Conservation (phyloP, 2,888 invertebrate genomes). For the Fragum fragum region DNA sequence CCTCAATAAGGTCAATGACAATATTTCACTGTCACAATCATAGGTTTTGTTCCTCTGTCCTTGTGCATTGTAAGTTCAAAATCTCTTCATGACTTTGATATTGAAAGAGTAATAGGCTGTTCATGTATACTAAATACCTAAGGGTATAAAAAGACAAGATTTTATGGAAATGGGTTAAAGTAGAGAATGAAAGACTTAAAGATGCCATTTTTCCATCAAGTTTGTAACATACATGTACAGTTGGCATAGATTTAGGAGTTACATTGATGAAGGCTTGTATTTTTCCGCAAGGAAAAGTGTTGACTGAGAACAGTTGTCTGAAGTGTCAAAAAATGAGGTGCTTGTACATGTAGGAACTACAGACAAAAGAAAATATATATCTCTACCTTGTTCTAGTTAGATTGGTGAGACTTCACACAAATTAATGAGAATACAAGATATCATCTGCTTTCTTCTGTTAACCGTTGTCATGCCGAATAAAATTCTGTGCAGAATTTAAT, state of each 20-base stretch:
- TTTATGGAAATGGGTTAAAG: too few relatives aligned
- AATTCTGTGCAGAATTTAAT: too few relatives aligned
- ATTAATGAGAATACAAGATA: not conserved
- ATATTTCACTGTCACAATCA: not conserved
- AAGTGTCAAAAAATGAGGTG: conserved; percentile 25
- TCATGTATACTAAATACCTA: too few relatives aligned
- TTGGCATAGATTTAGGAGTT: conserved; percentile 2
- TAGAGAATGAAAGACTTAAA: too few relatives aligned
- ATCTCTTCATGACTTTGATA: too few relatives aligned
- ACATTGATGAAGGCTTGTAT: conserved; percentile 10
- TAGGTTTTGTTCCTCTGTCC: too few relatives aligned
- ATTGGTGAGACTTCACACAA: not conserved
- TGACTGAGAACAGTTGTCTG: conserved; percentile 19
- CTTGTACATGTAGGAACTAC: conserved; percentile 10
- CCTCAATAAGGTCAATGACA: conserved; percentile 1
- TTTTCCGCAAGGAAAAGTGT: conserved; percentile 12
- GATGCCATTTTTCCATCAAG: too few relatives aligned
- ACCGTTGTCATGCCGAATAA: too few relatives aligned
- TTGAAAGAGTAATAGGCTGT: too few relatives aligned
- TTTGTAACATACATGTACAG: not conserved
- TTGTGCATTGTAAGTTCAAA: too few relatives aligned
- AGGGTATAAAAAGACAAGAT: too few relatives aligned
- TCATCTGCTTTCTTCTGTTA: not conserved
- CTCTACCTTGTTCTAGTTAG: not conserved
- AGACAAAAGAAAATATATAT: conserved; percentile 1